Base-by-base conservation (phyloP, 2,797 vertebrate genomes). In the Lacerta bilineata region DNA sequence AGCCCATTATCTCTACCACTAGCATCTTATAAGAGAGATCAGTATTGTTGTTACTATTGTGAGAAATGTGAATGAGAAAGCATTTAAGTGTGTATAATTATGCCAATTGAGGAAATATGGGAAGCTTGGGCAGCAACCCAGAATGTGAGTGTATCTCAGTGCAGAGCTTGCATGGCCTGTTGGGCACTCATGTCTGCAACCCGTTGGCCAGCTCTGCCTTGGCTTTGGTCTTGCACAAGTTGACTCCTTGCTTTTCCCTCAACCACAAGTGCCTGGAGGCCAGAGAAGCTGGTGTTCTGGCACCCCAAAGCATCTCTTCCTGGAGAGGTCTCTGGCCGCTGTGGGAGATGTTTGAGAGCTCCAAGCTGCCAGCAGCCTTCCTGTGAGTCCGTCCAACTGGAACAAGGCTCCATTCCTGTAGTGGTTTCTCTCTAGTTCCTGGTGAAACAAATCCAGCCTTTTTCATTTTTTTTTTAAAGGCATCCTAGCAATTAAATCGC, bases 371-470 rank as follows among this genome's bases (percentile, higher is more conserved):
- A 7, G 1, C 39, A 69, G 74, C 55, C 71, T 75, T 66, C 83
- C 78, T 85, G 82, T 72, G 55, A 17, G 43, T 61, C 75, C 27
- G 39, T 64, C 71, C n/a, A 7, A 33, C 23, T 46, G 76, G 66
- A 55, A n/a, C n/a, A n/a, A 88, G 83, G 0, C 4, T 80, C 81
- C 76, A 84, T 25, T 80, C 8, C 85, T 90, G 2, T 15, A 27
- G 78, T 55, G 23, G 43, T 8, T 59, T 71, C 0, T 71, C 0
- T 46, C 64, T 9, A 23, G 0, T 2, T 69, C 6, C 81, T 82
- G 5, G 59, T 77, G 80, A 86, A 91, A 91, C 87, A 79, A 55
- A 69, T 81, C 3, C 76, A 90, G 83, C 82, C 39, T 5, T 87
- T 2, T 25, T 59, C 59, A 5, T 29, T 36, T 17, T 29, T 25